Base-by-base conservation (phyloP, 2,888 invertebrate genomes). In the Epinotia demarniana region DNA sequence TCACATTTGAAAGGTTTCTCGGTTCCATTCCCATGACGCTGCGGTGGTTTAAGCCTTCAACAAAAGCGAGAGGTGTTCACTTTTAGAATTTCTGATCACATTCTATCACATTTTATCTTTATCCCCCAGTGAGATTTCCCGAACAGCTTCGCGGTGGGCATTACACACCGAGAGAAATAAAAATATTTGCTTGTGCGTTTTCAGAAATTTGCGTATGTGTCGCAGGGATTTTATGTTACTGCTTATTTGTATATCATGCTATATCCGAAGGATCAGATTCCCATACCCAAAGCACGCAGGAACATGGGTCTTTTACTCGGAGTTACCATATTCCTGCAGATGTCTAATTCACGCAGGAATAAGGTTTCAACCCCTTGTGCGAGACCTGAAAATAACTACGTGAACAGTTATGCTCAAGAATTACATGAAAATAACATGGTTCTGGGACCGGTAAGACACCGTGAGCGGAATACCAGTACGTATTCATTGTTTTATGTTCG, bases 331-430 rank as follows among this genome's bases (percentile, higher is more conserved):
- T 53, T n/a, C n/a, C 53, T 53, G 53, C 53, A 5, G 53, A n/a
- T 53, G n/a, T 53, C 53, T 53, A 53, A 53, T n/a, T 53, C 53
- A 53, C 53, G 8, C 53, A n/a, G 53, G 49, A 49, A 53, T 53
- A 53, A 53, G 49, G 49, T 53, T 53, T 53, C 53, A 53, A 53
- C n/a, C 53, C 53, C n/a, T 12, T 13, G 46, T 49, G 16, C 49
- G 49, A 49, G 49, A 49, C 49, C 49, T 49, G 16, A 1, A 49
- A 49, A 16, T 16, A 9, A 9, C 9, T 53, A 16, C n/a, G 53
- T 53, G 53, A n/a, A 8, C 2, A n/a, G 9, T 9, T 39, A 6
- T n/a, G n/a, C 53, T 53, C n/a, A 53, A 53, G 53, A n/a, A 6
- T 49, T 6, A 53, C 53, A n/a, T 53, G 53, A 6, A 16, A 16